Percentiles rank a stretch among this genome's conserved stretches.
Evolutionary conservation across 2,797 vertebrate genomes (phyloP).

Genomic region (Kryptolebias ocellatus): DNA sequence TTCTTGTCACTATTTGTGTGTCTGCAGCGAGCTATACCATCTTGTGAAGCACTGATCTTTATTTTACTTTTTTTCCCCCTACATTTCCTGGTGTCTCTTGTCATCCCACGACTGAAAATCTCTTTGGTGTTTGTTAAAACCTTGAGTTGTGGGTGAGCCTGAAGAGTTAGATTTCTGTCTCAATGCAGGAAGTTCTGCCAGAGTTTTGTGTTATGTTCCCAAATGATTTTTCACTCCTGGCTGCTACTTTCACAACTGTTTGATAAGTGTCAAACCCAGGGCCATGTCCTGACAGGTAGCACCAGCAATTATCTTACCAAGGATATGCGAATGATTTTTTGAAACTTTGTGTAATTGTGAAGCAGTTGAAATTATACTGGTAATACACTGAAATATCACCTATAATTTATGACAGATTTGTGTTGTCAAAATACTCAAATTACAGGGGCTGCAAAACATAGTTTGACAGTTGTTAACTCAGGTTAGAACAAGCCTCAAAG

Average conservation of each 20-base stretch:
- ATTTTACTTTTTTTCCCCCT: constrained; percentile 56
- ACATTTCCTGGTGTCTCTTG: constrained; percentile 51
- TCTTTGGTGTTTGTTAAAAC: constrained; percentile 46
- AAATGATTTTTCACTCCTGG: constrained; percentile 49
- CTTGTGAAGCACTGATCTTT: constrained; percentile 67
- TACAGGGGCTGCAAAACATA: constrained; percentile 12
- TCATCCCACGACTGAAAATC: constrained; percentile 46
- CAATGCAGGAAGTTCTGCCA: constrained; percentile 27
- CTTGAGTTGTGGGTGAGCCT: constrained; percentile 28
- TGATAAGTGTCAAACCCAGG: constrained; percentile 38
- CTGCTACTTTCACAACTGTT: constrained; percentile 42
- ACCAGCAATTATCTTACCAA: constrained; percentile 37
- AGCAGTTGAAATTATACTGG: constrained; percentile 39
- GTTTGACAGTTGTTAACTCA: constrained; percentile 11
- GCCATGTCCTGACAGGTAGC: constrained; percentile 47
- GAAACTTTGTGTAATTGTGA: constrained; percentile 39
- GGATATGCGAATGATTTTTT: constrained; percentile 28
- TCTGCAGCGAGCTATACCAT: constrained; percentile 38
- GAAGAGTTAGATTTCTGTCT: constrained; percentile 33
- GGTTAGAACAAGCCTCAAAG: constrained; percentile 22
- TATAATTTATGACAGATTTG: constrained; percentile 7
- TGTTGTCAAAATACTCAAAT: constrained; percentile 36
- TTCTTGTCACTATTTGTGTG: constrained; percentile 45
- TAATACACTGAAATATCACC: constrained; percentile 8
- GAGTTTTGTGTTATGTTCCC: constrained; percentile 46